Evolutionary conservation across 1,140 invertebrate genomes (phyloP).

Genomic region (Bombus waltoni): DNA sequence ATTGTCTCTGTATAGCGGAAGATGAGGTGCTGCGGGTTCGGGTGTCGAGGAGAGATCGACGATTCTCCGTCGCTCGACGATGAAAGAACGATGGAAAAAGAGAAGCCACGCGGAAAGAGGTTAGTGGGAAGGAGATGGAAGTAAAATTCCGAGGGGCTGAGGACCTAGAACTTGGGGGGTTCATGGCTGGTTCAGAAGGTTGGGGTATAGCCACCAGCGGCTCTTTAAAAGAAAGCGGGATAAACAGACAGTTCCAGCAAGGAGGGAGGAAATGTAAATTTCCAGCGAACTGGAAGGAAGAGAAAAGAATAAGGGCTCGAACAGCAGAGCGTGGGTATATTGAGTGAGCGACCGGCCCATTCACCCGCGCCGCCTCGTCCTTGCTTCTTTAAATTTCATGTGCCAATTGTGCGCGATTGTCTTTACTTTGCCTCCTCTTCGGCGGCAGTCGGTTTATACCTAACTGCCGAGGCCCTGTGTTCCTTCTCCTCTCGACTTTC

Average conservation of each 20-base stretch:
- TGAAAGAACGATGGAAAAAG: conserved; percentile 37
- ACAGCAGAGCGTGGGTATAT: conserved; percentile 75
- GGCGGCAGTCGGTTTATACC: conserved; percentile 46
- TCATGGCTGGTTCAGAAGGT: background rate
- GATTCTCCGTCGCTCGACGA: conserved; percentile 41
- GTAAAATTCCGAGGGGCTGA: conserved; percentile 31
- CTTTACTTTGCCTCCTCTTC: conserved; percentile 75
- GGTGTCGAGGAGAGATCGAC: background rate
- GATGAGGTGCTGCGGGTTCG: conserved; percentile 77
- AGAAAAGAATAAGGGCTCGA: conserved; percentile 82
- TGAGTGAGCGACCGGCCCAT: conserved; percentile 73
- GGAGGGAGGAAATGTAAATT: conserved; percentile 83
- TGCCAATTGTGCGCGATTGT: conserved; percentile 82
- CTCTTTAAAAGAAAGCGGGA: conserved; percentile 82
- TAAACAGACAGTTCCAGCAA: conserved; percentile 81
- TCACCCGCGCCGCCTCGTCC: conserved; percentile 59
- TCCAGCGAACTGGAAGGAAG: conserved; percentile 81
- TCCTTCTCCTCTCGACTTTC: background rate
- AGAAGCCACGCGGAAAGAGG: background rate
- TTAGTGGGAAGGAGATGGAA: conserved; percentile 32
- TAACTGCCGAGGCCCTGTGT: conserved; percentile 16
- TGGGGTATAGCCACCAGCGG: conserved; percentile 74
- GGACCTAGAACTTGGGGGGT: conserved; percentile 27
- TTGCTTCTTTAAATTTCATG: conserved; percentile 82
- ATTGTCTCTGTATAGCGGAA: conserved; percentile 78